Conservation (phyloP, 2,888 invertebrate species). For the Acanthoscelides obtectus region DNA sequence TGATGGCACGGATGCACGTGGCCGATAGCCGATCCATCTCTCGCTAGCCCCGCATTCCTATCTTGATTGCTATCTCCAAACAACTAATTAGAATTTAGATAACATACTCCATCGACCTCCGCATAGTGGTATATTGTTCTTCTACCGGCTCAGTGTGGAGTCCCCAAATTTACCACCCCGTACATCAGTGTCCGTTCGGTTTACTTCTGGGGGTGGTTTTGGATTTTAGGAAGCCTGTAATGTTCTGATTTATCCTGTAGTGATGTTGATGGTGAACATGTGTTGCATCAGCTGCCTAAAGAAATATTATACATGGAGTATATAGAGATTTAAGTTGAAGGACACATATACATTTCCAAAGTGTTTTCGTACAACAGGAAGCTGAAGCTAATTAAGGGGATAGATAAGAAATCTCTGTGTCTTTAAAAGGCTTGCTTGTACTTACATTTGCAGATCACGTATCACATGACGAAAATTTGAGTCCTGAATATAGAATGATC, state of each 20-base stretch:
- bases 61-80: slow-evolving; percentile 28
- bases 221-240: not conserved
- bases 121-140: slow-evolving; percentile 9
- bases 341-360: too few relatives aligned
- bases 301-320: not conserved
- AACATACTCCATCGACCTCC: slow-evolving; percentile 16
- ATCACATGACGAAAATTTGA: too few relatives aligned
- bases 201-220: not conserved
- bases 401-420: too few relatives aligned
- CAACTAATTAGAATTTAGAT: slow-evolving; percentile 30
- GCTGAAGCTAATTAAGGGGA: too few relatives aligned
- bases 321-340: too few relatives aligned
- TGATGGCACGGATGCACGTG: slow-evolving; percentile 13
- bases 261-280: not conserved
- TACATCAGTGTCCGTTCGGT: not conserved
- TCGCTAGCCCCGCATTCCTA: slow-evolving; percentile 20
- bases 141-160: not conserved
- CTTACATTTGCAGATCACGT: too few relatives aligned
- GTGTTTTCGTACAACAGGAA: too few relatives aligned
- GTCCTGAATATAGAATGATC: too few relatives aligned
- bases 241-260: not conserved
- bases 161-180: not conserved
- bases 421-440: too few relatives aligned
- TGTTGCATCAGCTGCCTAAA: not conserved
- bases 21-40: slow-evolving; percentile 3